Evolutionary conservation across 2,888 invertebrate species (phyloP).

Genomic region (Philhelius pedissequus): DNA sequence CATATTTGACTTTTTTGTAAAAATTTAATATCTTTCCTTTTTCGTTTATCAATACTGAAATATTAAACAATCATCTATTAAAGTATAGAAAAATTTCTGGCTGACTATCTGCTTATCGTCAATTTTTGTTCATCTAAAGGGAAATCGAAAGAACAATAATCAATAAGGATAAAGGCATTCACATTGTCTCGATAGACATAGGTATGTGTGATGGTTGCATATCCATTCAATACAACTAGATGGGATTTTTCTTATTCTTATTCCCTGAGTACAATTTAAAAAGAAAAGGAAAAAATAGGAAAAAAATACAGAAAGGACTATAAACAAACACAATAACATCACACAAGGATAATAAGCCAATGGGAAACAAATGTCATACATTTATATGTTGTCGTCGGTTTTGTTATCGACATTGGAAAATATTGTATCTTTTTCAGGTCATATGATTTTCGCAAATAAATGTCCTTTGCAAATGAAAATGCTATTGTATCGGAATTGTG

Average conservation of each 20-base stretch:
- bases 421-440: conserved; percentile 50
- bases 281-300: neutral
- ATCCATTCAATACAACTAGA: neutral
- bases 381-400: neutral
- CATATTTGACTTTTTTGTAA: too few species aligned
- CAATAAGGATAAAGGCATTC: conserved; percentile 24
- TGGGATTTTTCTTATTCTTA: neutral
- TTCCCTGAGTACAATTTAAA: conserved; percentile 1
- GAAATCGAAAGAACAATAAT: conserved; percentile 23
- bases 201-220: too few species aligned
- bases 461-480: conserved; percentile 42
- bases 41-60: too few species aligned
- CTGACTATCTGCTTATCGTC: too few species aligned
- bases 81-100: too few species aligned
- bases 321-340: conserved; percentile 32
- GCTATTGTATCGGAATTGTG: conserved; percentile 19
- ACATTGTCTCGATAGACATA: conserved; percentile 9
- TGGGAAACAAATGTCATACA: conserved; percentile 49
- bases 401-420: conserved; percentile 40
- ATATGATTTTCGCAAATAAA: conserved; percentile 51
- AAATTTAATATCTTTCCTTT: too few species aligned
- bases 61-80: too few species aligned
- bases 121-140: neutral
- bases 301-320: neutral
- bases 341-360: conserved; percentile 55